These are phyloP conservation scores for Hyppa rectilinea DNA, from an alignment of 2,888 invertebrate species.

Conservation along the genomic window DNA sequence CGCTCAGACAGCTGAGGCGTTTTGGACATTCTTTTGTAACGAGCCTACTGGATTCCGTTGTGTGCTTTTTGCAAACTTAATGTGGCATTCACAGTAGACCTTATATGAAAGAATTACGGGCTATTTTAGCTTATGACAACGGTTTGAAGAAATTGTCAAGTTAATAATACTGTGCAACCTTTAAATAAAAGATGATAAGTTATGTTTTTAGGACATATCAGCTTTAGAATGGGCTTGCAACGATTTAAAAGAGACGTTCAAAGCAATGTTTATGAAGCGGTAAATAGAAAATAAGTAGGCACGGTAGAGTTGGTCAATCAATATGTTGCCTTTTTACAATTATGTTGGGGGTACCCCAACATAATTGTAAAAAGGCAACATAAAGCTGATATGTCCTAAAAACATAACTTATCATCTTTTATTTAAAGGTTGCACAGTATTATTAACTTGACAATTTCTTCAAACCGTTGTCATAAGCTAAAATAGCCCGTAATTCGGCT, in stretches of 20 bases:
- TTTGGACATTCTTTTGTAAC: slow-evolving; percentile 83
- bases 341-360: neutral
- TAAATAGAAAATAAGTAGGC: neutral
- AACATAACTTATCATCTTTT: slow-evolving; percentile 45
- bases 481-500: slow-evolving; percentile 34
- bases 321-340: neutral
- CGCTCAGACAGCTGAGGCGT: slow-evolving; percentile 75
- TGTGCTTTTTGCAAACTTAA: slow-evolving; percentile 38
- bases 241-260: neutral
- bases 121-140: slow-evolving; percentile 27
- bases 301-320: neutral
- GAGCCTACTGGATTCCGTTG: slow-evolving; percentile 72
- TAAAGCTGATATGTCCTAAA: slow-evolving; percentile 30
- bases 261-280: no score
- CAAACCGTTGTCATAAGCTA: slow-evolving; percentile 8
- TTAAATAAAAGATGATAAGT: slow-evolving; percentile 43
- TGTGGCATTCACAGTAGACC: slow-evolving; percentile 10
- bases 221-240: slow-evolving; percentile 9
- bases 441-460: slow-evolving; percentile 13
- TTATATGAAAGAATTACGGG: slow-evolving; percentile 22
- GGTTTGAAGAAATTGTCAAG: neutral
- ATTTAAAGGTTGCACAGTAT: slow-evolving; percentile 44
- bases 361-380: no score
- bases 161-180: slow-evolving; percentile 39
- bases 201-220: slow-evolving; percentile 41